phyloP scores from a whole-genome alignment of 2,113 vertebrate species.

The Cichladusa arquata region DNA sequence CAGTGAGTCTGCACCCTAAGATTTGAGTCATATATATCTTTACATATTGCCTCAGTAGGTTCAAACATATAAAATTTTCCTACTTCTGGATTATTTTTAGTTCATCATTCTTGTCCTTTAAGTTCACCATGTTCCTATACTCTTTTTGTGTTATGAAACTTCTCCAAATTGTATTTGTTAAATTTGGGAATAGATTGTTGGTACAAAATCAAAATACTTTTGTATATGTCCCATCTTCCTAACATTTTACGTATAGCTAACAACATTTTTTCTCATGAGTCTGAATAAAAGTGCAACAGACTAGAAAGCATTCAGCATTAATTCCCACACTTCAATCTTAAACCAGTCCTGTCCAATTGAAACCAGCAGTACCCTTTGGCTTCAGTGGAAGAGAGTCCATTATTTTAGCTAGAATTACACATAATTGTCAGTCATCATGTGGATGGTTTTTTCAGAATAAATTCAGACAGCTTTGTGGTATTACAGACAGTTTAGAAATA shows the following conservation, averaged over 20 bases:
- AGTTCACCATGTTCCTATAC: not conserved
- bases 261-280: not conserved
- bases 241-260: not conserved
- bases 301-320: not conserved
- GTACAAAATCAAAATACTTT: not conserved
- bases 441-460: not conserved
- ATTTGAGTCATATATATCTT: not conserved
- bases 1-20: not conserved
- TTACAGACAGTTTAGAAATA: not conserved
- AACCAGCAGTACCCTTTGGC: not conserved
- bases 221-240: not conserved
- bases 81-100: not conserved
- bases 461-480: not conserved
- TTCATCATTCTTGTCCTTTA: not conserved
- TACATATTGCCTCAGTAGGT: not conserved
- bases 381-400: not conserved
- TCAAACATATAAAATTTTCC: not conserved
- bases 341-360: not conserved
- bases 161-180: not conserved
- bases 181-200: not conserved
- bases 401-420: not conserved
- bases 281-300: not conserved
- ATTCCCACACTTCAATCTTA: not conserved
- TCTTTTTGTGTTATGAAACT: not conserved
- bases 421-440: not conserved